Percentiles rank a stretch among this genome's conserved stretches.
Evolutionary conservation across 2,888 invertebrate species (phyloP).

Genomic region (Lydus trimaculatus): DNA sequence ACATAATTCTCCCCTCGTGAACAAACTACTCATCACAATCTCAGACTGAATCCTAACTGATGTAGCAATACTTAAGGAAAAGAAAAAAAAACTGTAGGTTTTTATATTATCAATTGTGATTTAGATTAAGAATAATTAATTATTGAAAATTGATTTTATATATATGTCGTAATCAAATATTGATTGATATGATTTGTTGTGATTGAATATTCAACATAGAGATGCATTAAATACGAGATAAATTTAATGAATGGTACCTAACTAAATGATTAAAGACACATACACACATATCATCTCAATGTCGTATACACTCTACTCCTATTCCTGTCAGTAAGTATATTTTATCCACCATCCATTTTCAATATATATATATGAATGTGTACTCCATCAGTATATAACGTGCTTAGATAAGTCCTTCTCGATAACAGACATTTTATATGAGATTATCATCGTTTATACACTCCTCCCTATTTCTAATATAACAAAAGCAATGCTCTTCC

Average conservation of each 20-base stretch:
- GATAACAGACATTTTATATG: constrained; percentile 7
- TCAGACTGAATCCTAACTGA: constrained; percentile 54
- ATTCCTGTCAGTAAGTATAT: constrained; percentile 1
- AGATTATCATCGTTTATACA: constrained; percentile 4
- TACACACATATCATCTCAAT: constrained; percentile 6
- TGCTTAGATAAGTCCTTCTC: constrained; percentile 7
- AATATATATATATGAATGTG: background rate
- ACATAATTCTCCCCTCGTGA: background rate
- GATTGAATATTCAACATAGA: background rate
- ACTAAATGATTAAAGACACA: constrained; percentile 3
- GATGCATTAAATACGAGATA: constrained; percentile 1
- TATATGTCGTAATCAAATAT: constrained; percentile 22
- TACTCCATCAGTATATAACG: constrained; percentile 9
- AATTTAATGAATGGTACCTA: constrained; percentile 3
- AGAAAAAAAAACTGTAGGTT: constrained; percentile 36
- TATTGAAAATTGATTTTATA: constrained; percentile 19
- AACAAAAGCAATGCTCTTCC: constrained; percentile 1
- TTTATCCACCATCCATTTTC: constrained; percentile 7
- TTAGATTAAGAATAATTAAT: constrained; percentile 35
- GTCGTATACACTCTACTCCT: background rate
- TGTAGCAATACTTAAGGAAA: constrained; percentile 50
- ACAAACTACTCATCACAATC: constrained; percentile 35
- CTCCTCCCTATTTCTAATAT: background rate
- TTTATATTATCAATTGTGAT: constrained; percentile 41
- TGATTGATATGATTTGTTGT: background rate